phyloP scores from a whole-genome alignment of 2,113 vertebrate genomes.

The Notechis scutatus region DNA sequence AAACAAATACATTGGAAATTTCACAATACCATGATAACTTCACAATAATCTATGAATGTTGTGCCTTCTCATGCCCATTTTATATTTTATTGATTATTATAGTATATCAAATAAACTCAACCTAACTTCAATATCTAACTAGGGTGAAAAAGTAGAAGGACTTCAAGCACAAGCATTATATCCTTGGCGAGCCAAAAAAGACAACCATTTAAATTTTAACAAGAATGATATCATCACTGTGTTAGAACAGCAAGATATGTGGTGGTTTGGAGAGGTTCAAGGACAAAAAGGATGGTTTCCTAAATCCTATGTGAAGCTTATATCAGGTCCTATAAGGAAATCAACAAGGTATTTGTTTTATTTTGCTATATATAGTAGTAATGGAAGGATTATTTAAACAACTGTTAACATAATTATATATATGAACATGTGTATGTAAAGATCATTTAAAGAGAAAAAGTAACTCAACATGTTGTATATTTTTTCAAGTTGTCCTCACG shows the following conservation, averaged over 20 bases:
- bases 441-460: neutral
- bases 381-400: neutral
- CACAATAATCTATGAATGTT: neutral
- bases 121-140: neutral
- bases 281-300: conserved; percentile 99
- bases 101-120: neutral
- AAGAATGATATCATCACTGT: conserved; percentile 96
- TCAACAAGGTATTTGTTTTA: conserved; percentile 77
- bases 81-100: neutral
- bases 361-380: neutral
- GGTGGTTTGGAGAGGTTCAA: conserved; percentile 98
- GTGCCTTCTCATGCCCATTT: neutral
- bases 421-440: neutral
- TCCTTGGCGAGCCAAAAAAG: conserved; percentile 97
- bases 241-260: conserved; percentile 99
- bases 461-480: neutral
- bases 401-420: neutral
- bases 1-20: neutral
- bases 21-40: neutral
- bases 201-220: conserved; percentile 99
- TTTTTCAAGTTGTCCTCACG: neutral
- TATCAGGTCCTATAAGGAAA: conserved; percentile 87
- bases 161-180: conserved; percentile 96
- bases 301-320: conserved; percentile 98
- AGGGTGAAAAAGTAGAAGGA: conserved; percentile 98